Evolutionary conservation across 2,113 vertebrate genomes (phyloP).

Genomic region (Toxotes jaculatrix): DNA sequence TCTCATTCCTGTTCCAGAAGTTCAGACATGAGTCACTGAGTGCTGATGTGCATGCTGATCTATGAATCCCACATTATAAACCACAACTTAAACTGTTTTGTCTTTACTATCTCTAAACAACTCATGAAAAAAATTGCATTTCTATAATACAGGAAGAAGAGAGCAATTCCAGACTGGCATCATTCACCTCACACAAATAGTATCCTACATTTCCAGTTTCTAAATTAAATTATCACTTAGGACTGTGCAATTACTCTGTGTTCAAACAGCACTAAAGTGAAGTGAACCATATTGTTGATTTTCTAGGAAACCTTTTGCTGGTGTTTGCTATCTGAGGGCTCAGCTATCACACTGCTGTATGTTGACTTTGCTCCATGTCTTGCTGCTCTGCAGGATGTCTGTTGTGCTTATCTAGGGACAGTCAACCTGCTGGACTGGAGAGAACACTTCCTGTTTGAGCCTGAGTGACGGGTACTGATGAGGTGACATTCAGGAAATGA

Average conservation of each 20-base stretch:
- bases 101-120: neutral
- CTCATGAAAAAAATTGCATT: neutral
- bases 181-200: constrained; percentile 5
- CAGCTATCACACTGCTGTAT: constrained; percentile 25
- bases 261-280: constrained; percentile 45
- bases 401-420: constrained; percentile 57
- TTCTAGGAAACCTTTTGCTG: constrained; percentile 35
- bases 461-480: constrained; percentile 22
- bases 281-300: constrained; percentile 12
- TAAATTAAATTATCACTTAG: constrained; percentile 10
- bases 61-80: neutral
- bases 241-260: neutral
- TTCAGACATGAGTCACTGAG: neutral
- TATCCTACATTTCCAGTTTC: neutral
- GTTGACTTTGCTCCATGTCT: constrained; percentile 58
- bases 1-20: neutral
- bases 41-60: neutral
- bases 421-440: constrained; percentile 58
- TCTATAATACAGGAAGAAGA: neutral
- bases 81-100: neutral
- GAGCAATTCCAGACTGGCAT: neutral
- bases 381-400: constrained; percentile 49
- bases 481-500: constrained; percentile 54
- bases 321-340: constrained; percentile 18
- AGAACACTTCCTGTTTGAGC: constrained; percentile 63